Evolutionary conservation across 2,888 invertebrate species (phyloP).

Genomic region (Tetranychus truncatus): DNA sequence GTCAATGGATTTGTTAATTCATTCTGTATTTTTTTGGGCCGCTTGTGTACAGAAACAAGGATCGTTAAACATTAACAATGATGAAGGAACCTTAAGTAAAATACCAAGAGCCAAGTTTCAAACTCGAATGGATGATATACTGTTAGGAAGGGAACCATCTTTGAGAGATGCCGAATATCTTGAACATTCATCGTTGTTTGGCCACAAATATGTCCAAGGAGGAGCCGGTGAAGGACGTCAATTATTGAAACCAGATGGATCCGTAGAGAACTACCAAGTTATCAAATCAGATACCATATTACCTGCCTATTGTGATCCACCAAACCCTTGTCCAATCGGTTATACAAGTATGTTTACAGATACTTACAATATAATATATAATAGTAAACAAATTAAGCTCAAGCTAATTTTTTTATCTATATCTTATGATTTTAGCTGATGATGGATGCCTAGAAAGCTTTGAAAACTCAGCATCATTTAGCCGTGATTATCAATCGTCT

Average conservation of each 20-base stretch:
- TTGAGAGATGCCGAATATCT: conserved; percentile 68
- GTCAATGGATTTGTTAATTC: neutral
- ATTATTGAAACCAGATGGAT: conserved; percentile 38
- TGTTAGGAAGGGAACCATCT: conserved; percentile 17
- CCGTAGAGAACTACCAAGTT: conserved; percentile 40
- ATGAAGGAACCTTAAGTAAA: neutral
- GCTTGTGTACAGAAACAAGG: neutral
- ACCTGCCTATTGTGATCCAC: conserved; percentile 96
- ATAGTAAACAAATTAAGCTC: neutral
- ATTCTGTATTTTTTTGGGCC: neutral
- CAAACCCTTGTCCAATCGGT: conserved; percentile 93
- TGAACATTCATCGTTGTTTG: conserved; percentile 59
- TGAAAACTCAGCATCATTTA: conserved; percentile 85
- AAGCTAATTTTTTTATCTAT: neutral
- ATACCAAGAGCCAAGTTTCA: neutral
- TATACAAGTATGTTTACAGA: conserved; percentile 46
- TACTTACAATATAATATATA: no score
- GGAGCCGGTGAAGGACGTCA: conserved; percentile 61
- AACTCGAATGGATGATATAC: conserved; percentile 18
- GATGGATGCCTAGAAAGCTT: conserved; percentile 78
- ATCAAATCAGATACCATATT: conserved; percentile 76
- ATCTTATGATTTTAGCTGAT: conserved; percentile 40
- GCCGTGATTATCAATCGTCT: conserved; percentile 70
- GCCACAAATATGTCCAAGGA: conserved; percentile 40
- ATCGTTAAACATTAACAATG: neutral